Evolutionary conservation across 2,797 vertebrate genomes (phyloP).

Genomic region (Ptychadena robeensis): DNA sequence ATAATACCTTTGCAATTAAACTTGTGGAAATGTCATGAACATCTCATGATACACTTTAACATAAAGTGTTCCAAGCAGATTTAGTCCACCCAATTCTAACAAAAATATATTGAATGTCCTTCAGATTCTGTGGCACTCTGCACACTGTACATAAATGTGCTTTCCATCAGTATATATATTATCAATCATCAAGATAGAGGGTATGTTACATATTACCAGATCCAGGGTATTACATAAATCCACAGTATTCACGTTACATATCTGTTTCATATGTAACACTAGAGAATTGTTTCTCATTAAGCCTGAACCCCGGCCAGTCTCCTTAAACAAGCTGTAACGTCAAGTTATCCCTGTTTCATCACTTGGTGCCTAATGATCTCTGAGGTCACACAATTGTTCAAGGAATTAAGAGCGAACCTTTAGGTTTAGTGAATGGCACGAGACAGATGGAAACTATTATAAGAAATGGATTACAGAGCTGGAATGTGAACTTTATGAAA

Average conservation of each 20-base stretch:
- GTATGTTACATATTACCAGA: constrained; percentile 6
- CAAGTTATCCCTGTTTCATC: constrained; percentile 8
- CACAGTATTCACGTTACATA: not conserved
- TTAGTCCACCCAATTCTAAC: too few relatives aligned
- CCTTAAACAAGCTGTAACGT: constrained; percentile 33
- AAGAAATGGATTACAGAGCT: not conserved
- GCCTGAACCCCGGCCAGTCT: constrained; percentile 17
- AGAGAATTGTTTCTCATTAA: not conserved
- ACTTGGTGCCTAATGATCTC: not conserved
- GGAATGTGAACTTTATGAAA: constrained; percentile 11
- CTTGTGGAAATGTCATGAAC: too few relatives aligned
- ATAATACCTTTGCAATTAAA: too few relatives aligned
- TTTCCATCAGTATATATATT: constrained; percentile 13
- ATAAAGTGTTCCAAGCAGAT: too few relatives aligned
- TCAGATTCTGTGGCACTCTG: constrained; percentile 9
- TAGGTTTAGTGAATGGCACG: not conserved
- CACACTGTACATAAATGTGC: not conserved
- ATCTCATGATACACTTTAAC: too few relatives aligned
- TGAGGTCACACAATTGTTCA: not conserved
- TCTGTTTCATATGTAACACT: constrained; percentile 1
- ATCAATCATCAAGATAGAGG: constrained; percentile 24
- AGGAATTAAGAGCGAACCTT: not conserved
- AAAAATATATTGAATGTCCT: too few relatives aligned
- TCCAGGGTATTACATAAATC: constrained; percentile 16
- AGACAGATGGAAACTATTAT: constrained; percentile 33